Evolutionary conservation across 2,113 vertebrate species (phyloP).

Genomic region (Trochalopteron elliotii): DNA sequence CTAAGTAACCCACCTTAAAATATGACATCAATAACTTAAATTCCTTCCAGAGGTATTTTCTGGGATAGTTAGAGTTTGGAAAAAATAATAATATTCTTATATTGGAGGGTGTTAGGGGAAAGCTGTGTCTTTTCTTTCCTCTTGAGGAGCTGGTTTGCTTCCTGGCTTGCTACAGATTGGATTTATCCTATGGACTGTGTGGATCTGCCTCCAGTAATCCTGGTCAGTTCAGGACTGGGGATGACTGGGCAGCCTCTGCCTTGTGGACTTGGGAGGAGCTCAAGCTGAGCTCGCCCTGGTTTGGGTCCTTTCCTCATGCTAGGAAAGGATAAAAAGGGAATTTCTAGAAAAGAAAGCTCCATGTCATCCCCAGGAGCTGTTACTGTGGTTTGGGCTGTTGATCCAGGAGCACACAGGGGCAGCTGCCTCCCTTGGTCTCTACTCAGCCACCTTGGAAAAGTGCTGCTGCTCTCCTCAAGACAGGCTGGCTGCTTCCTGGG

Average conservation of each 20-base stretch:
- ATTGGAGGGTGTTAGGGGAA: not conserved
- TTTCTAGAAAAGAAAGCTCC: not conserved
- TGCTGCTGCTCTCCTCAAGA: not conserved
- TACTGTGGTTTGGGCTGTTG: not conserved
- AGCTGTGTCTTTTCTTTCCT: not conserved
- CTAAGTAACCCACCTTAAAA: not conserved
- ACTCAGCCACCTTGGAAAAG: too few relatives aligned
- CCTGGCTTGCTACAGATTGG: not conserved
- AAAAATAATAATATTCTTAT: not conserved
- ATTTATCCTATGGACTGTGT: not conserved
- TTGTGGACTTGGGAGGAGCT: rapidly evolving
- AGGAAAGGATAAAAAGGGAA: not conserved
- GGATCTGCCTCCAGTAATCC: not conserved
- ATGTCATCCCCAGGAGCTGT: not conserved
- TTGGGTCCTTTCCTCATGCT: not conserved
- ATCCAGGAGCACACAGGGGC: not conserved
- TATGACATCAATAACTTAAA: not conserved
- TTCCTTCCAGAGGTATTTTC: not conserved
- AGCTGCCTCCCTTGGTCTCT: not conserved
- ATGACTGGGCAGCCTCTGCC: not conserved
- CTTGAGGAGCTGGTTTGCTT: not conserved
- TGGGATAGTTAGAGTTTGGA: not conserved
- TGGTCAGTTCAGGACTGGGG: rapidly evolving
- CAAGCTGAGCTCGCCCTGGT: too few relatives aligned
- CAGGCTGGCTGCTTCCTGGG: not conserved